Conservation (phyloP, 2,797 vertebrate genomes). For the Mustela erminea region DNA sequence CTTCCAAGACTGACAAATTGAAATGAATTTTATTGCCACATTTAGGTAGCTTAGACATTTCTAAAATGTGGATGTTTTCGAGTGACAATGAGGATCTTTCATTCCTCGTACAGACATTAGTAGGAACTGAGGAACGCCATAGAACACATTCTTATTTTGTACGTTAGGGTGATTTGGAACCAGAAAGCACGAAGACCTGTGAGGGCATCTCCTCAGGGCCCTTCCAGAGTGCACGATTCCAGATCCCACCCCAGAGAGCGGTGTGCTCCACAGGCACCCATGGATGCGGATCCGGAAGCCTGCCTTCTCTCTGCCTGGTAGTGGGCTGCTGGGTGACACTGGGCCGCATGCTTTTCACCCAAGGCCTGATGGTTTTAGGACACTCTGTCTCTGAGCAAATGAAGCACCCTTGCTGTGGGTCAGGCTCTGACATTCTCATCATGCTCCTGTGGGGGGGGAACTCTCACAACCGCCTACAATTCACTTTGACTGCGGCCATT, state of each 20-base stretch:
- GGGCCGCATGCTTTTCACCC: not conserved
- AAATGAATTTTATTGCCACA: conserved; percentile 46
- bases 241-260: not conserved
- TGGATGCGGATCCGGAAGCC: not conserved
- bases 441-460: not conserved
- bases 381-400: not conserved
- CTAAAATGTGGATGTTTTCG: conserved; percentile 70
- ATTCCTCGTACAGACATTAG: conserved; percentile 61
- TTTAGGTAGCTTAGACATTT: conserved; percentile 69
- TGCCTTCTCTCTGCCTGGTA: not conserved
- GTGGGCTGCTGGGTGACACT: not conserved
- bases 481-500: not conserved
- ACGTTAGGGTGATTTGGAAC: conserved; percentile 23
- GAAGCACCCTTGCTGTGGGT: not conserved
- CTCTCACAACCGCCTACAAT: not conserved
- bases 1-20: conserved; percentile 56
- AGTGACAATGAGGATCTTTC: conserved; percentile 66
- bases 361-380: not conserved
- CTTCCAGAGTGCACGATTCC: not conserved
- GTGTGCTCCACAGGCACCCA: not conserved
- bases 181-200: not conserved
- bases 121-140: conserved; percentile 27
- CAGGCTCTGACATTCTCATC: not conserved
- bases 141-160: conserved; percentile 45
- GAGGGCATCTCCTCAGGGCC: not conserved